A percentile compares a stretch with the other conserved stretches of the same genome.
Evolutionary conservation across 1,140 invertebrate genomes (phyloP).

Genomic region (Geopemphigus sp.): DNA sequence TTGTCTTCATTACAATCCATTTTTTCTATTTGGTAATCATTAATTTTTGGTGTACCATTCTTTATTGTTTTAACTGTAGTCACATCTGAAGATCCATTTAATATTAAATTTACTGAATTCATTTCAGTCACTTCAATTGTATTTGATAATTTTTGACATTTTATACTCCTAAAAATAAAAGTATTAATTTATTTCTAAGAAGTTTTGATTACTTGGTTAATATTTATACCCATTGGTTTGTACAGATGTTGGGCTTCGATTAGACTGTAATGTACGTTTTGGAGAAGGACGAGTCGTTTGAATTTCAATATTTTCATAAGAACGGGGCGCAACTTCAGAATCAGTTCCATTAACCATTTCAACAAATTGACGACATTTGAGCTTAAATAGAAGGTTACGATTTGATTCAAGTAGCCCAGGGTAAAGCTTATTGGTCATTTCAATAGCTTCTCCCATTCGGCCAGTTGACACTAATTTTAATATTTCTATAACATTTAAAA

Average conservation of each 20-base stretch:
- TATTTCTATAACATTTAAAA: constrained; percentile 67
- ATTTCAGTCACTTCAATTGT: constrained; percentile 38
- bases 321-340: constrained; percentile 62
- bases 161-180: constrained; percentile 29
- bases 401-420: constrained; percentile 87
- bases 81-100: constrained; percentile 41
- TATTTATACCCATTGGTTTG: constrained; percentile 40
- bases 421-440: constrained; percentile 82
- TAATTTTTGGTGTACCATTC: constrained; percentile 38
- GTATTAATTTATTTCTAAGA: neutral
- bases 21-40: constrained; percentile 44
- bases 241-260: constrained; percentile 43
- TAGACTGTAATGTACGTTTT: constrained; percentile 43
- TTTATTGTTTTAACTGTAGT: constrained; percentile 47
- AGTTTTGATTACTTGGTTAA: neutral
- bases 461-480: constrained; percentile 88
- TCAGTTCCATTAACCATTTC: constrained; percentile 89
- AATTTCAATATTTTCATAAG: constrained; percentile 52
- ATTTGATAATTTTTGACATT: constrained; percentile 48
- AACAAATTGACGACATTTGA: constrained; percentile 96
- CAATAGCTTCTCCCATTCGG: constrained; percentile 92
- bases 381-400: constrained; percentile 85
- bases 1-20: constrained; percentile 46
- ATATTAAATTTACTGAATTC: constrained; percentile 45
- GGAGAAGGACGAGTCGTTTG: constrained; percentile 53